Conservation (phyloP, 2,888 invertebrate genomes). For the Pollenia angustigena region DNA sequence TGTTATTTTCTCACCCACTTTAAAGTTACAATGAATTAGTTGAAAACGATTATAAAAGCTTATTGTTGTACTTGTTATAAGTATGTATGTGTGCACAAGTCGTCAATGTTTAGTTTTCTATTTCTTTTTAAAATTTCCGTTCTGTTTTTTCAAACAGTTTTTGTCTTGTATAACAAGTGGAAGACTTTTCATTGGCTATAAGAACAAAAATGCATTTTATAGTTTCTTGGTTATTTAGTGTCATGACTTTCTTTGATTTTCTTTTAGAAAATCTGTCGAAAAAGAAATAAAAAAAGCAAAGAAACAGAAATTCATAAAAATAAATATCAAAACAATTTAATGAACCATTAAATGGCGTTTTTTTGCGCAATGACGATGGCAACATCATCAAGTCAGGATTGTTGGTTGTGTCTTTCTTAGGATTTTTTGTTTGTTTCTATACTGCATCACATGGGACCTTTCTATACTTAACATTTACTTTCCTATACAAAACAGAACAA, state of each 20-base stretch:
- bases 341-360: slow-evolving; percentile 71
- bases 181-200: slow-evolving; percentile 16
- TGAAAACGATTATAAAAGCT: slow-evolving; percentile 42
- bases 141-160: not conserved
- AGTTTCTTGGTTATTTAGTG: slow-evolving; percentile 34
- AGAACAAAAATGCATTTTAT: slow-evolving; percentile 58
- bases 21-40: slow-evolving; percentile 36
- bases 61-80: slow-evolving; percentile 29
- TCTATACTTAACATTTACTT: slow-evolving; percentile 12
- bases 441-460: slow-evolving; percentile 62
- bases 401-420: slow-evolving; percentile 48
- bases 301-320: slow-evolving; percentile 64
- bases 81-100: not conserved
- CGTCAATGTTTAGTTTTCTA: not conserved
- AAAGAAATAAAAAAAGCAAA: not conserved
- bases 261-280: not conserved
- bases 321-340: slow-evolving; percentile 73
- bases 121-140: slow-evolving; percentile 7
- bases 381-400: slow-evolving; percentile 59
- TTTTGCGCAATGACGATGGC: slow-evolving; percentile 61
- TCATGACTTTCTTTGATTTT: slow-evolving; percentile 36
- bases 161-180: slow-evolving; percentile 48
- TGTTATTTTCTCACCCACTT: slow-evolving; percentile 61
- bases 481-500: slow-evolving; percentile 29
- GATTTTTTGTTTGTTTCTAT: slow-evolving; percentile 24